These are phyloP conservation scores for Oenanthe melanoleuca DNA, from an alignment of 2,113 vertebrate genomes.

Conservation along the genomic window DNA sequence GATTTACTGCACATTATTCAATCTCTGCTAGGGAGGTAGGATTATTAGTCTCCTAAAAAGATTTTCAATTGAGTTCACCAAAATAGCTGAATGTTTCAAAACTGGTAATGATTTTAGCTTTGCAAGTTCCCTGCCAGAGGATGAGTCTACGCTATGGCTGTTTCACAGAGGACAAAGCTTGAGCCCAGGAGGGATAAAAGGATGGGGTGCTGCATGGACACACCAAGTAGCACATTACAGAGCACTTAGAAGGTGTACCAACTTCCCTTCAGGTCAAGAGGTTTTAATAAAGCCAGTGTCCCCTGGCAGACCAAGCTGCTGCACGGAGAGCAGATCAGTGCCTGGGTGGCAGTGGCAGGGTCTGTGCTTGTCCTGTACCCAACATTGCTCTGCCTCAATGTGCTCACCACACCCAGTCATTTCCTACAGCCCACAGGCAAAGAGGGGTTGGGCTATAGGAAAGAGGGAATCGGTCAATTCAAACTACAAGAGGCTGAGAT, in stretches of 20 bases:
- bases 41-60: slow-evolving; percentile 26
- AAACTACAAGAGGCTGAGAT: not conserved
- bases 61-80: not conserved
- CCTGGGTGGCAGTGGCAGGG: not conserved
- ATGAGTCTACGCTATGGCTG: accelerated
- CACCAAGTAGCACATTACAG: not conserved
- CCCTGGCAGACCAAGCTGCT: not conserved
- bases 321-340: not conserved
- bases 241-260: not conserved
- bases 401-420: not conserved
- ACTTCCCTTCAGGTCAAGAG: not conserved
- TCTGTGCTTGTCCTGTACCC: not conserved
- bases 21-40: slow-evolving; percentile 4
- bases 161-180: not conserved
- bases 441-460: not conserved
- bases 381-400: accelerated
- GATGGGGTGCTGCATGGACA: not conserved
- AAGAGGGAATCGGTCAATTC: accelerated
- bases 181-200: not conserved
- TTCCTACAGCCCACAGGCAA: not conserved
- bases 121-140: not conserved
- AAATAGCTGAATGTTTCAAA: not conserved
- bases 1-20: slow-evolving; percentile 15
- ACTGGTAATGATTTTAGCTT: not conserved
- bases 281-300: not conserved